Conservation (phyloP, 2,113 vertebrate genomes). For the Arothron firmamentum region DNA sequence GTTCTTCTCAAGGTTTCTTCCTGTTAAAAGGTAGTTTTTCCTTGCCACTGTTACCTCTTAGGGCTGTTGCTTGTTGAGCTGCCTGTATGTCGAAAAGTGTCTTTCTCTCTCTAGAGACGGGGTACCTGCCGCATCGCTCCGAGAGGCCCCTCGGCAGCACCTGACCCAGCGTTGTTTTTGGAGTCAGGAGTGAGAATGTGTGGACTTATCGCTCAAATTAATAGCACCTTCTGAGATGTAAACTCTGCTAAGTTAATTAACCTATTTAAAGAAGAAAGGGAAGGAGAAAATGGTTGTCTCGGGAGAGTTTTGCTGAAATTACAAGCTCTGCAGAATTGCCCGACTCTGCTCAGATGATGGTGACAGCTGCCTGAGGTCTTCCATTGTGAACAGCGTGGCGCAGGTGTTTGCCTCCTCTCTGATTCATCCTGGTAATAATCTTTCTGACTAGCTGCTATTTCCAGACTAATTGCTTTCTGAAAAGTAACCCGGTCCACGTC, state of each 20-base stretch:
- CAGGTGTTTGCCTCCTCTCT: slow-evolving; percentile 63
- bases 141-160: no score
- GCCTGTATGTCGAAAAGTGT: no score
- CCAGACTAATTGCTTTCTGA: slow-evolving; percentile 70
- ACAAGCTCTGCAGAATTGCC: slow-evolving; percentile 1
- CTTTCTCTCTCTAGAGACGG: no score
- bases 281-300: background rate
- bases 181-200: no score
- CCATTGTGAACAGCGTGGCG: slow-evolving; percentile 37
- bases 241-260: background rate
- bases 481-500: slow-evolving; percentile 46
- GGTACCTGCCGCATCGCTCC: no score
- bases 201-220: background rate
- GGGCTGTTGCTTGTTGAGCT: no score
- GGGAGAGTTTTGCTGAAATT: slow-evolving; percentile 8
- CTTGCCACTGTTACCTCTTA: no score
- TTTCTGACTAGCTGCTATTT: slow-evolving; percentile 66
- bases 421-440: slow-evolving; percentile 60
- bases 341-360: slow-evolving; percentile 34
- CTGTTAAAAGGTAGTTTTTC: no score
- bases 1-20: no score
- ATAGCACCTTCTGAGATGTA: background rate
- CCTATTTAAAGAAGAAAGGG: background rate
- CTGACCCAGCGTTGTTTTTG: no score
- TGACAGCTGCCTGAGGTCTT: slow-evolving; percentile 49